phyloP scores from a whole-genome alignment of 2,113 vertebrate species.

The Phalacrocorax pelagicus region DNA sequence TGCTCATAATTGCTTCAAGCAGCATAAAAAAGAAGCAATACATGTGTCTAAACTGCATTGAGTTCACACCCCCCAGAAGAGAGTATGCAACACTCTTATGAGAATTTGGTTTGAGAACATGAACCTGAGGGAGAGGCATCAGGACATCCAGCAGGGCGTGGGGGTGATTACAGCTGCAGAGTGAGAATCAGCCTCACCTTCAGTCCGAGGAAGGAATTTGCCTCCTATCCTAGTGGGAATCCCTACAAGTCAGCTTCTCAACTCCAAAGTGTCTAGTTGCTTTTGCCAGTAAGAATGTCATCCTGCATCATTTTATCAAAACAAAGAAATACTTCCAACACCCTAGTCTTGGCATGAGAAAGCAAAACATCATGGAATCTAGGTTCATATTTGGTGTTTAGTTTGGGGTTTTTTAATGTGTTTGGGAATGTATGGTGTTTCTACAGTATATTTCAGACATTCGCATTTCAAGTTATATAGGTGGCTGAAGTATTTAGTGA shows the following conservation, averaged over 20 bases:
- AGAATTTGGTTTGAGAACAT: not conserved
- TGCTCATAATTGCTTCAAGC: not conserved
- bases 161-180: not conserved
- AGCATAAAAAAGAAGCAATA: not conserved
- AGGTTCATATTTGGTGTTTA: not conserved
- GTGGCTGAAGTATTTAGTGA: not conserved
- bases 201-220: not conserved
- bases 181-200: not conserved
- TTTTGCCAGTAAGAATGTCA: not conserved
- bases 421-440: not conserved
- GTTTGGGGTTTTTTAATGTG: too few relatives aligned
- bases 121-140: not conserved
- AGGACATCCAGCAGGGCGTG: rapidly evolving
- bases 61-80: not conserved
- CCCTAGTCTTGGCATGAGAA: not conserved
- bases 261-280: not conserved
- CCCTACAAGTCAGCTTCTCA: not conserved
- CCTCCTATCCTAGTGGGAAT: not conserved
- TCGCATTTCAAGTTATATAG: not conserved
- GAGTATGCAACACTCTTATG: rapidly evolving
- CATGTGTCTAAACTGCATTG: rapidly evolving
- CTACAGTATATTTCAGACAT: not conserved
- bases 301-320: not conserved
- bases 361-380: not conserved
- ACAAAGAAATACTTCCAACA: not conserved